Evolutionary conservation across 2,113 vertebrate species (phyloP).

Genomic region (Meleagris gallopavo): DNA sequence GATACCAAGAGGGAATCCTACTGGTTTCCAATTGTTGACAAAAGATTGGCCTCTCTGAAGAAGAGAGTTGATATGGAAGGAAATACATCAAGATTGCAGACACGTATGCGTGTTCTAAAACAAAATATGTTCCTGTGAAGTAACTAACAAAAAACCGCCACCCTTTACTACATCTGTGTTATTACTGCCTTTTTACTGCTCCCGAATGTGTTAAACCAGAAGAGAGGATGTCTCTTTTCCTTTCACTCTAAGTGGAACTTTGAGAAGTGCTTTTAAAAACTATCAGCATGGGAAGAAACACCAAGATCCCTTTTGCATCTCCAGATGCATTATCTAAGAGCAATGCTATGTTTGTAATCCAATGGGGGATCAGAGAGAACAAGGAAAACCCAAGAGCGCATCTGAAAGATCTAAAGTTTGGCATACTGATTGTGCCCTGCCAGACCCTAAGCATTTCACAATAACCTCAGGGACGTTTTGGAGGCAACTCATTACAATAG

Average conservation of each 20-base stretch:
- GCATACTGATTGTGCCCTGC: accelerated
- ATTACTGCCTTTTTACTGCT: neutral
- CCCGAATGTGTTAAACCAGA: neutral
- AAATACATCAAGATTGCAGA: neutral
- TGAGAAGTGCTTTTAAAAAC: neutral
- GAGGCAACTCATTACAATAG: neutral
- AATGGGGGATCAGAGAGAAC: accelerated
- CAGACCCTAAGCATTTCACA: neutral
- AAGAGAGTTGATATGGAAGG: neutral
- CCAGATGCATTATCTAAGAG: neutral
- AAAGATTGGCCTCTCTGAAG: neutral
- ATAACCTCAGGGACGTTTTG: neutral
- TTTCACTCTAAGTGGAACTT: neutral
- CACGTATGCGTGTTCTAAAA: neutral
- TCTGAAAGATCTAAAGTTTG: neutral
- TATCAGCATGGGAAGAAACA: neutral
- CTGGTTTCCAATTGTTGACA: neutral
- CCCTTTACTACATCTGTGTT: neutral
- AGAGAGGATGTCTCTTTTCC: neutral
- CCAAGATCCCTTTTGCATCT: neutral
- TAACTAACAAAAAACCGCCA: neutral
- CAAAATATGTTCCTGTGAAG: neutral
- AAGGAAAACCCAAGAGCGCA: accelerated
- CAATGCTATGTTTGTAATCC: neutral
- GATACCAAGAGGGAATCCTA: neutral